Conservation (phyloP, 2,888 invertebrate genomes). For the Andrena bucephala region DNA sequence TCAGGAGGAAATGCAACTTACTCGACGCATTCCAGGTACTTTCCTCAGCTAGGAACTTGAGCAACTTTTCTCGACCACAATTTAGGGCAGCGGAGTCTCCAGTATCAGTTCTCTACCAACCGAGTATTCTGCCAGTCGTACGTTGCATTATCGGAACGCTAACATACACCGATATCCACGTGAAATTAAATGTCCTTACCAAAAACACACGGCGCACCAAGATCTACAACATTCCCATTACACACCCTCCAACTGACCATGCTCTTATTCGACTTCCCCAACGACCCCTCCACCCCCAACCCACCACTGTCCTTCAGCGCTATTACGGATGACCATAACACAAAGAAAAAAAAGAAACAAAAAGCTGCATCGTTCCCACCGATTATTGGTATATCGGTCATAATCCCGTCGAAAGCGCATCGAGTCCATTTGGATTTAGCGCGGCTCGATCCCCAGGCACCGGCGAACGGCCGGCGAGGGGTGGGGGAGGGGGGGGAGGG, state of each 20-base stretch:
- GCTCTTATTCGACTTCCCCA: no score
- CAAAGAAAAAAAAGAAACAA: background rate
- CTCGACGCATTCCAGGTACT: constrained; percentile 6
- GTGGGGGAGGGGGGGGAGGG: no score
- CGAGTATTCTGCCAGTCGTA: no score
- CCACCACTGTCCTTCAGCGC: background rate
- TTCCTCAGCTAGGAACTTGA: background rate
- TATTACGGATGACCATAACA: background rate
- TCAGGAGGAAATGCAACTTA: constrained; percentile 9
- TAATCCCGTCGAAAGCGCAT: constrained; percentile 4
- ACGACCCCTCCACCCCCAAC: no score
- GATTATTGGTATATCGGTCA: background rate
- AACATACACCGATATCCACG: no score
- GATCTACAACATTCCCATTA: no score
- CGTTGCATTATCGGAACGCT: no score
- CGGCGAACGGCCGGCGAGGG: no score
- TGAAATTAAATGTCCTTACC: no score
- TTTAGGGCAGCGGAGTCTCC: background rate
- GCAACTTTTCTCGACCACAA: constrained; percentile 6
- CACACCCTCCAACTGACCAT: no score
- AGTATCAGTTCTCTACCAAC: no score
- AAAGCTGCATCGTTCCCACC: background rate
- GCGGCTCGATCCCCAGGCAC: background rate
- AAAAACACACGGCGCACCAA: no score
- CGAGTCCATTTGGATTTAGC: constrained; percentile 13